These are phyloP conservation scores for Lasioglossum baleicum DNA, from an alignment of 1,140 invertebrate species.

Conservation along the genomic window DNA sequence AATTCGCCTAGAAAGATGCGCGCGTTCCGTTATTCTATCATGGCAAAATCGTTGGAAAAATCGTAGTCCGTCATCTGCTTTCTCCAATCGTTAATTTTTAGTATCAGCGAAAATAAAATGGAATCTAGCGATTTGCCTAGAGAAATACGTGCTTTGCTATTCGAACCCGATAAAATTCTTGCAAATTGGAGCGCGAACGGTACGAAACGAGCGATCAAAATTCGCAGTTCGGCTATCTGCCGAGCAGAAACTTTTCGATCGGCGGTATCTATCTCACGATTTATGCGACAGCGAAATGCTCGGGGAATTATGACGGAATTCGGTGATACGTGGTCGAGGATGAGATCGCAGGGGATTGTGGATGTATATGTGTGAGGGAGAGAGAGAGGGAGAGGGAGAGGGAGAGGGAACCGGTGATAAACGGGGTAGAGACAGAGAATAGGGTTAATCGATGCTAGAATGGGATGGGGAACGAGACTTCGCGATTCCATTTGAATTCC, in stretches of 20 bases:
- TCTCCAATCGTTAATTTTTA: no score
- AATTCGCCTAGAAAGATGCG: no score
- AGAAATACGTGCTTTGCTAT: no score
- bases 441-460: slow-evolving; percentile 50
- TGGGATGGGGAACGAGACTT: slow-evolving; percentile 13
- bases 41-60: no score
- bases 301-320: slow-evolving; percentile 34
- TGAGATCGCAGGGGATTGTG: background rate
- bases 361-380: background rate
- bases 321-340: background rate
- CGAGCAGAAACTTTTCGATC: background rate
- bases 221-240: background rate
- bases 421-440: background rate
- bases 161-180: no score
- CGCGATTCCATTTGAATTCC: slow-evolving; percentile 52
- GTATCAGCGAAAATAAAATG: no score
- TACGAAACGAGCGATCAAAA: background rate
- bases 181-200: no score
- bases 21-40: no score
- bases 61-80: no score
- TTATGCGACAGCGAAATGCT: slow-evolving; percentile 5
- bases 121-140: no score
- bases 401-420: background rate
- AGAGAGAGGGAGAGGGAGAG: slow-evolving; percentile 20
- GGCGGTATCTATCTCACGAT: background rate